Evolutionary conservation across 2,113 vertebrate species (phyloP).

Genomic region (Vulpes ferrilata): DNA sequence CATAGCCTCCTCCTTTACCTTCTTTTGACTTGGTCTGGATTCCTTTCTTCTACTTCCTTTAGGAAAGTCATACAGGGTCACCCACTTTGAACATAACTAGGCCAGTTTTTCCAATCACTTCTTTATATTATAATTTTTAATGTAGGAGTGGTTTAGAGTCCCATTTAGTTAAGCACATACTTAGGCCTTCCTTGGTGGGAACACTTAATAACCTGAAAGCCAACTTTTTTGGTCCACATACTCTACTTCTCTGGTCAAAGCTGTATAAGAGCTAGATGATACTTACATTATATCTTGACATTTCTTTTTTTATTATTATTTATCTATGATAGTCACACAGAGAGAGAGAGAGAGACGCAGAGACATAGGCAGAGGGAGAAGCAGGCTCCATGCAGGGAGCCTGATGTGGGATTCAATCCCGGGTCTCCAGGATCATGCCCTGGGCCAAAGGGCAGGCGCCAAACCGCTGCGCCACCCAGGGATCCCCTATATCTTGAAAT

Average conservation of each 20-base stretch:
- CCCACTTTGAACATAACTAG: background rate
- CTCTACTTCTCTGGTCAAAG: background rate
- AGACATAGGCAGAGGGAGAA: no score
- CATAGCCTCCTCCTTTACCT: background rate
- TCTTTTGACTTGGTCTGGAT: background rate
- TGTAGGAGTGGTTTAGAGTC: background rate
- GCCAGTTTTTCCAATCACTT: constrained; percentile 32
- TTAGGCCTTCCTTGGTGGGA: background rate
- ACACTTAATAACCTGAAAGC: background rate
- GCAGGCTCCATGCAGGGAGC: no score
- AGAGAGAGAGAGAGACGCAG: no score
- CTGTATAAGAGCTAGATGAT: background rate
- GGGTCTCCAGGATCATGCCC: no score
- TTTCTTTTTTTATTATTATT: no score
- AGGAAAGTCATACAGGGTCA: background rate
- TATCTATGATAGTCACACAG: no score
- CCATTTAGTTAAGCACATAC: background rate
- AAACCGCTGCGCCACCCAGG: no score
- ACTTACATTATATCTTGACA: background rate
- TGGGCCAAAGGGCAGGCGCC: no score
- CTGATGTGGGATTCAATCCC: no score
- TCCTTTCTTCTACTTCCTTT: background rate
- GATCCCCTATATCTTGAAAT: background rate
- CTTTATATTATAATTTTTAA: constrained; percentile 23
- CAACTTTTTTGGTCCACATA: background rate